phyloP scores from a whole-genome alignment of 2,113 vertebrate species.

The Macrotis lagotis region DNA sequence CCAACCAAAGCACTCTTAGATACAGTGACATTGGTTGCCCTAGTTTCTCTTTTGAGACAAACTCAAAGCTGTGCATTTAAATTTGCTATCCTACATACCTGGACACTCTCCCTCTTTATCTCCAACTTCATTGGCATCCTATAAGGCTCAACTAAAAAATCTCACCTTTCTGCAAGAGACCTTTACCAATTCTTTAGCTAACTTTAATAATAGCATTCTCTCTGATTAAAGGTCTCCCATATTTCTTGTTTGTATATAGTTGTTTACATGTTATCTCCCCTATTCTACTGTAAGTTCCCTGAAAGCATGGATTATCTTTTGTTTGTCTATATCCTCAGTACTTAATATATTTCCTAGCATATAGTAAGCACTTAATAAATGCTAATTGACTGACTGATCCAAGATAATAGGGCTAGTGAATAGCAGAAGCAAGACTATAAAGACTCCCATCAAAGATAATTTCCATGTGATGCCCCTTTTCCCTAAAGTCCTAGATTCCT shows the following conservation, averaged over 20 bases:
- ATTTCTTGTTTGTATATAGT: not conserved
- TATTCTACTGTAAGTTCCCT: not conserved
- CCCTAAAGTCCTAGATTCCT: not conserved
- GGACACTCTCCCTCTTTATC: not conserved
- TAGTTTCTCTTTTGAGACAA: not conserved
- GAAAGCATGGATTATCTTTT: not conserved
- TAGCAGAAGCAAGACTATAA: not conserved
- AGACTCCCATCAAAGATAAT: not conserved
- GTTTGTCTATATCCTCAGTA: not conserved
- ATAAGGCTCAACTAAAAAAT: not conserved
- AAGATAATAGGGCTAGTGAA: not conserved
- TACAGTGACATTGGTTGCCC: not conserved
- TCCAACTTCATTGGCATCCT: not conserved
- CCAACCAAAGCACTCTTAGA: not conserved
- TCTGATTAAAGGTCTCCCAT: not conserved
- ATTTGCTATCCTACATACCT: not conserved
- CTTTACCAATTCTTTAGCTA: not conserved
- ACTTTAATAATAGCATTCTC: not conserved
- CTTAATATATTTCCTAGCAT: not conserved
- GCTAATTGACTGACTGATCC: not conserved
- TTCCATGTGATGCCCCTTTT: not conserved
- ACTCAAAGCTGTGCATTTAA: not conserved
- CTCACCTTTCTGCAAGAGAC: not conserved
- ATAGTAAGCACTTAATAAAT: not conserved
- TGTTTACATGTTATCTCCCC: not conserved